Evolutionary conservation across 2,888 invertebrate species (phyloP).

Genomic region (Chesias legatella): DNA sequence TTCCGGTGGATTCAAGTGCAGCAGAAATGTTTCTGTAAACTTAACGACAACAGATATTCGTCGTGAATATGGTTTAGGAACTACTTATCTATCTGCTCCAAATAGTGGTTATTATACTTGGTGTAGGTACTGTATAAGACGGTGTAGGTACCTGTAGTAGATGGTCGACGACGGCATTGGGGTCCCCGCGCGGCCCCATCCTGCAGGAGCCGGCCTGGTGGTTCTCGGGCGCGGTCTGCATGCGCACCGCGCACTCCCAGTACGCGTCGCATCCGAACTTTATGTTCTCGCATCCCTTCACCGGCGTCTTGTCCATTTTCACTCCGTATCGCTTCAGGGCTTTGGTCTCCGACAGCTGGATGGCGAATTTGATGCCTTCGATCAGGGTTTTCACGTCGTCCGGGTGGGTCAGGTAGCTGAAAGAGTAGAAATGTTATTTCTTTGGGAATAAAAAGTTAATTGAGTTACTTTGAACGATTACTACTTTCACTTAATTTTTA

Average conservation of each 20-base stretch:
- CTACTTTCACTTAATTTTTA: too few relatives aligned
- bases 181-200: conserved; percentile 89
- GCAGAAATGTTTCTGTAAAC: too few relatives aligned
- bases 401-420: conserved; percentile 85
- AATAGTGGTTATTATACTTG: too few relatives aligned
- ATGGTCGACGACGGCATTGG: conserved; percentile 86
- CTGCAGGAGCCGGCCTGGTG: conserved; percentile 91
- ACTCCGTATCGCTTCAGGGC: conserved; percentile 83
- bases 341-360: conserved; percentile 85
- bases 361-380: conserved; percentile 90
- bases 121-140: too few relatives aligned
- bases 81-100: too few relatives aligned
- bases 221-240: conserved; percentile 89
- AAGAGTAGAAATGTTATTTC: too few relatives aligned
- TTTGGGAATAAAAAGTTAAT: too few relatives aligned
- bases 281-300: conserved; percentile 86
- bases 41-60: too few relatives aligned
- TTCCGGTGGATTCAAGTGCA: too few relatives aligned
- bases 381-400: conserved; percentile 89
- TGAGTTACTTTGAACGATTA: too few relatives aligned
- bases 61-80: too few relatives aligned
- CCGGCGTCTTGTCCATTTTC: conserved; percentile 86
- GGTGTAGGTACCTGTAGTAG: conserved; percentile 72
- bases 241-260: conserved; percentile 89
- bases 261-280: conserved; percentile 87